Evolutionary conservation across 2,113 vertebrate genomes (phyloP).

Genomic region (Polyodon spathula): DNA sequence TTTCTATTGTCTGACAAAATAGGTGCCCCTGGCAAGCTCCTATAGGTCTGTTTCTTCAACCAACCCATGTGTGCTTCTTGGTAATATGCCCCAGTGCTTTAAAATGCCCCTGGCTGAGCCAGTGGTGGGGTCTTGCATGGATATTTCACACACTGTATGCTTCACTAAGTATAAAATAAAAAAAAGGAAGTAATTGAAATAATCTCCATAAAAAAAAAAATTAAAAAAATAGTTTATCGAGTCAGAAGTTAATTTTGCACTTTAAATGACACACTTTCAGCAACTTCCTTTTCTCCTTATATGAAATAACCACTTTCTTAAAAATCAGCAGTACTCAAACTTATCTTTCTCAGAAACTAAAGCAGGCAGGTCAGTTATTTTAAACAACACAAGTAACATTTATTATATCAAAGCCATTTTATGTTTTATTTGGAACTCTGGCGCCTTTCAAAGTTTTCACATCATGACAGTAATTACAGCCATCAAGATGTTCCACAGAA

Average conservation of each 20-base stretch:
- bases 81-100: no score
- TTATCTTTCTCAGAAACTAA: constrained; percentile 69
- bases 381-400: constrained; percentile 88
- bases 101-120: no score
- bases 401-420: constrained; percentile 94
- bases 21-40: no score
- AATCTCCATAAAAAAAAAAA: constrained; percentile 20
- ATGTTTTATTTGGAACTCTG: constrained; percentile 95
- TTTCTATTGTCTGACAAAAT: no score
- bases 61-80: no score
- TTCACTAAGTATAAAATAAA: constrained; percentile 53
- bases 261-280: constrained; percentile 28
- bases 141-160: no score
- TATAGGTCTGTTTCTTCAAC: no score
- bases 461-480: constrained; percentile 94
- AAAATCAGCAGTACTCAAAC: constrained; percentile 54
- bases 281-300: constrained; percentile 63
- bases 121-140: no score
- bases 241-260: constrained; percentile 3
- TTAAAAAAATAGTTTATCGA: constrained; percentile 20
- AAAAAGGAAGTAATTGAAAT: constrained; percentile 27
- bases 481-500: constrained; percentile 85
- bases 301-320: constrained; percentile 54
- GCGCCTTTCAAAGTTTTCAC: constrained; percentile 80
- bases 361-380: constrained; percentile 83